These are phyloP conservation scores for Geococcyx californianus DNA, from an alignment of 2,113 vertebrate genomes.

Conservation along the genomic window DNA sequence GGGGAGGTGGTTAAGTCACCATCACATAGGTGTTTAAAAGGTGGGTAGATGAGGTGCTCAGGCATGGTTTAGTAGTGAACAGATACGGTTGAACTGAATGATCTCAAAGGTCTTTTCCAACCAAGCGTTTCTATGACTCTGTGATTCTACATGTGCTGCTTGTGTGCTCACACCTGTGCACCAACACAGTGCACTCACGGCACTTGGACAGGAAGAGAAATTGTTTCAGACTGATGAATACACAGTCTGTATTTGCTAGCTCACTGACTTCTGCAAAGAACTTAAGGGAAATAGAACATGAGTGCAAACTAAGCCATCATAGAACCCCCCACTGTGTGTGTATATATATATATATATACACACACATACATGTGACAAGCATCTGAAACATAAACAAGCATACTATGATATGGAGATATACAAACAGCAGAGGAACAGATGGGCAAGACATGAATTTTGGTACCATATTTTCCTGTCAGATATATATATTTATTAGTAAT, in stretches of 20 bases:
- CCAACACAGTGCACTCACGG: accelerated
- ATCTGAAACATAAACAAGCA: neutral
- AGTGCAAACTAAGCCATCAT: neutral
- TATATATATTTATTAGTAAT: conserved; percentile 23
- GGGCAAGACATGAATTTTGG: neutral
- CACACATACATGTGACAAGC: neutral
- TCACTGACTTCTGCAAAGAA: neutral
- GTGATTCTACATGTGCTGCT: neutral
- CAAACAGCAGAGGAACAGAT: conserved; percentile 19
- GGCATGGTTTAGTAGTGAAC: too few species aligned
- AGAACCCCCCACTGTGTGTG: neutral
- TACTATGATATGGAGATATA: neutral
- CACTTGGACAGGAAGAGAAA: neutral
- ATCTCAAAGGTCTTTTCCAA: too few species aligned
- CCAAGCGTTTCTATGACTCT: too few species aligned
- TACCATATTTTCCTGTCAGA: neutral
- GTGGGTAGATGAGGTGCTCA: too few species aligned
- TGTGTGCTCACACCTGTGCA: accelerated
- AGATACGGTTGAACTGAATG: too few species aligned
- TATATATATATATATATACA: neutral
- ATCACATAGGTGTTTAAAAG: too few species aligned
- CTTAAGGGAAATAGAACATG: neutral
- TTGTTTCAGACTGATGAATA: neutral
- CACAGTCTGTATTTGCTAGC: neutral
- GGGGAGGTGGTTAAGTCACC: too few species aligned